Evolutionary conservation across 2,113 vertebrate genomes (phyloP).

Genomic region (Scatophagus argus): DNA sequence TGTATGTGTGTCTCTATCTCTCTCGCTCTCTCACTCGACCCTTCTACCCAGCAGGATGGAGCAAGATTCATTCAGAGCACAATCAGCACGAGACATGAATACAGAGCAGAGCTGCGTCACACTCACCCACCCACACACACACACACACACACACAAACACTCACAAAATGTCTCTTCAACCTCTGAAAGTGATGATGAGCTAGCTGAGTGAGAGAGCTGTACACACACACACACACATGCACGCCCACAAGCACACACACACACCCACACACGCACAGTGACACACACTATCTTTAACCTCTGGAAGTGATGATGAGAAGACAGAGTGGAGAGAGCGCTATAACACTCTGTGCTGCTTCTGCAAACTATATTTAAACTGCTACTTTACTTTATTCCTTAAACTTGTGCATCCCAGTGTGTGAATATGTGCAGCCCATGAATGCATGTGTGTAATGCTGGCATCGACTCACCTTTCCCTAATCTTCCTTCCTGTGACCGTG

Average conservation of each 20-base stretch:
- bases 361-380: constrained; percentile 66
- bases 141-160: constrained; percentile 46
- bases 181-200: constrained; percentile 70
- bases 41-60: constrained; percentile 61
- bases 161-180: constrained; percentile 61
- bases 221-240: background rate
- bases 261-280: constrained; percentile 30
- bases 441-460: constrained; percentile 15
- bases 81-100: constrained; percentile 79
- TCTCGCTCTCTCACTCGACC: constrained; percentile 14
- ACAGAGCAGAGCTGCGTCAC: constrained; percentile 73
- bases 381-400: constrained; percentile 52
- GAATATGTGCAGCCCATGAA: constrained; percentile 3
- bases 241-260: constrained; percentile 1
- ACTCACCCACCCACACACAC: constrained; percentile 7
- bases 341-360: constrained; percentile 47
- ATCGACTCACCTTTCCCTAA: constrained; percentile 6
- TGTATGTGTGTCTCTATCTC: constrained; percentile 9
- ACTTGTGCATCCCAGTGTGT: constrained; percentile 27
- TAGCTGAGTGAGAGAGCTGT: constrained; percentile 35
- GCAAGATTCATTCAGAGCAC: constrained; percentile 77
- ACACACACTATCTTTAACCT: constrained; percentile 73
- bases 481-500: constrained; percentile 8
- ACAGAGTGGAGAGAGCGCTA: constrained; percentile 53
- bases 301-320: constrained; percentile 70